These are phyloP conservation scores for Saiga tatarica DNA, from an alignment of 2,113 vertebrate species.

Conservation along the genomic window DNA sequence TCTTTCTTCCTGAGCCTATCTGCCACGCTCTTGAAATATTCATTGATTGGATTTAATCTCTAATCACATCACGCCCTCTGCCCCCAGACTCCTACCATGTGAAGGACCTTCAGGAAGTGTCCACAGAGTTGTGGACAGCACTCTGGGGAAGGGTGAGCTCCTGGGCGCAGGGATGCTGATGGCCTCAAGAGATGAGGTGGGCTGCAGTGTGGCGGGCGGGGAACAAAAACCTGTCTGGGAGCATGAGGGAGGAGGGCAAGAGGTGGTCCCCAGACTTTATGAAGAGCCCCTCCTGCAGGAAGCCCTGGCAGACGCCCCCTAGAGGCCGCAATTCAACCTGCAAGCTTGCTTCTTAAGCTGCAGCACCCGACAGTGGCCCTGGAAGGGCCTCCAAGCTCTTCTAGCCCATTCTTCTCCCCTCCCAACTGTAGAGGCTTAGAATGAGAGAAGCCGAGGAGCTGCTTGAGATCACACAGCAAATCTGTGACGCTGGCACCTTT, in stretches of 20 bases:
- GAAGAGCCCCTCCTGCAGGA: background rate
- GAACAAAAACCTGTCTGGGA: background rate
- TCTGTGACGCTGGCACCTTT: background rate
- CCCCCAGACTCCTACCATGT: background rate
- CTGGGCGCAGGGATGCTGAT: background rate
- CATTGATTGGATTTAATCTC: background rate
- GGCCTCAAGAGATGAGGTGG: background rate
- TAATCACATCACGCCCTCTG: background rate
- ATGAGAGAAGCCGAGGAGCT: background rate
- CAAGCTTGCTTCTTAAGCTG: background rate
- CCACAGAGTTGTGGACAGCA: background rate
- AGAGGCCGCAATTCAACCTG: background rate
- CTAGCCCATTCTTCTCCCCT: too few species aligned
- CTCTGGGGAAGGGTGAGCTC: background rate
- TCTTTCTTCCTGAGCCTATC: background rate
- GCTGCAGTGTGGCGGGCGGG: background rate
- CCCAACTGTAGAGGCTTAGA: background rate
- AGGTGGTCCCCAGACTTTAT: background rate
- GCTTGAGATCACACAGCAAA: background rate
- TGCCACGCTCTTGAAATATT: background rate
- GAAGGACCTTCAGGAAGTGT: background rate
- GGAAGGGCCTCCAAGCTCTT: background rate
- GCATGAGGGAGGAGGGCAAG: background rate
- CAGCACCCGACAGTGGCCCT: background rate
- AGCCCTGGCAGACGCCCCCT: background rate